Conservation (phyloP, 2,888 invertebrate species). For the Melieria omissa region DNA sequence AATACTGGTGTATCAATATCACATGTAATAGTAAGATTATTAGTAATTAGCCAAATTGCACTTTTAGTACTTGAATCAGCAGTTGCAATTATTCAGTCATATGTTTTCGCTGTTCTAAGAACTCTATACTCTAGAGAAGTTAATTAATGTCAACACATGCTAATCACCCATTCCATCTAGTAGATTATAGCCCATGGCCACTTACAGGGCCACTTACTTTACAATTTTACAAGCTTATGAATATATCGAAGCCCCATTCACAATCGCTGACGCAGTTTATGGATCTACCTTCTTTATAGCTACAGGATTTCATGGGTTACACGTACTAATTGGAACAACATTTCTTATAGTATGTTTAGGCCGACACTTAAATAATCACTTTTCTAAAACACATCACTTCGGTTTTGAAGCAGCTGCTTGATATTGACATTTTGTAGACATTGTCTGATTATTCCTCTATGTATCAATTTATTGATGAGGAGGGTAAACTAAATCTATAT, state of each 20-base stretch:
- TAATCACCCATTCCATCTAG: slow-evolving; percentile 76
- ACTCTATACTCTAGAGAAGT: slow-evolving; percentile 76
- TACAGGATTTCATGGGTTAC: slow-evolving; percentile 82
- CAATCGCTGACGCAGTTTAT: slow-evolving; percentile 73
- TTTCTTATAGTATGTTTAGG: slow-evolving; percentile 70
- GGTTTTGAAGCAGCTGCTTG: slow-evolving; percentile 76
- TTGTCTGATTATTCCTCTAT: slow-evolving; percentile 73
- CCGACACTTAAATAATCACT: slow-evolving; percentile 69
- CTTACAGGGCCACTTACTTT: slow-evolving; percentile 75
- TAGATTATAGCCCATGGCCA: slow-evolving; percentile 75
- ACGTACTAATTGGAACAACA: slow-evolving; percentile 74
- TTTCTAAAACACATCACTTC: slow-evolving; percentile 71
- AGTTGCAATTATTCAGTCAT: slow-evolving; percentile 72
- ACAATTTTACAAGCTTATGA: slow-evolving; percentile 75
- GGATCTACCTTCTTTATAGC: slow-evolving; percentile 79
- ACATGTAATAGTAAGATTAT: slow-evolving; percentile 48
- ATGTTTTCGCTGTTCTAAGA: slow-evolving; percentile 73
- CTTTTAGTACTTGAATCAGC: slow-evolving; percentile 69
- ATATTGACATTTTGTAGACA: slow-evolving; percentile 78
- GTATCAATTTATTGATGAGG: slow-evolving; percentile 78
- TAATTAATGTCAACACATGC: slow-evolving; percentile 68
- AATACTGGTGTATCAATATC: slow-evolving; percentile 62
- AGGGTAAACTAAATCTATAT: slow-evolving; percentile 71
- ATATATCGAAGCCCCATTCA: slow-evolving; percentile 74
- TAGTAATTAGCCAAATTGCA: slow-evolving; percentile 65